A percentile compares a stretch with the other conserved stretches of the same genome.
phyloP scores from a whole-genome alignment of 2,797 vertebrate species.

The Gallinago nigripennis region DNA sequence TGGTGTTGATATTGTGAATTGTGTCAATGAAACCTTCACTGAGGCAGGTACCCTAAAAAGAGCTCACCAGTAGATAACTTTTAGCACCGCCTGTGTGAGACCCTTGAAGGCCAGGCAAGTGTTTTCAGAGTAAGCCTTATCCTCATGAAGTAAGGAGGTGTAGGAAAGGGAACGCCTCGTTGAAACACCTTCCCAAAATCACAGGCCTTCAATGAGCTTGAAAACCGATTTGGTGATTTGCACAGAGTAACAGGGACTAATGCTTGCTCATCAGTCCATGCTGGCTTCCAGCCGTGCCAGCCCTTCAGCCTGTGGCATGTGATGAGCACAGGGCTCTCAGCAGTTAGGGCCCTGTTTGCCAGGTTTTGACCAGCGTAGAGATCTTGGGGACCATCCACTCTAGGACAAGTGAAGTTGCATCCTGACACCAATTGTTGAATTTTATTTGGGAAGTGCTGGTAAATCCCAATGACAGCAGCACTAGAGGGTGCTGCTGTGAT shows the following conservation, averaged over 20 bases:
- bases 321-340: background rate
- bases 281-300: background rate
- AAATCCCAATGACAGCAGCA: background rate
- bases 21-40: background rate
- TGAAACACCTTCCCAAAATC: background rate
- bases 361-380: background rate
- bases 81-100: background rate
- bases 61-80: background rate
- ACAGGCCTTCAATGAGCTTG: background rate
- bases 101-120: background rate
- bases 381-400: background rate
- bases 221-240: background rate
- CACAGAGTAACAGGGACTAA: background rate
- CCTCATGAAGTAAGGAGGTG: background rate
- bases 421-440: rapidly evolving
- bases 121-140: background rate
- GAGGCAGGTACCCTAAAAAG: background rate
- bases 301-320: rapidly evolving
- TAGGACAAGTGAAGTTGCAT: background rate
- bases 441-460: background rate
- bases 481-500: conserved; percentile 51
- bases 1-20: background rate
- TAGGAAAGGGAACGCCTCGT: background rate
- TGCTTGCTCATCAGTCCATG: rapidly evolving
- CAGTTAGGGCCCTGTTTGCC: background rate